Conservation (phyloP, 2,797 vertebrate genomes). For the Halcyon smyrnensis region DNA sequence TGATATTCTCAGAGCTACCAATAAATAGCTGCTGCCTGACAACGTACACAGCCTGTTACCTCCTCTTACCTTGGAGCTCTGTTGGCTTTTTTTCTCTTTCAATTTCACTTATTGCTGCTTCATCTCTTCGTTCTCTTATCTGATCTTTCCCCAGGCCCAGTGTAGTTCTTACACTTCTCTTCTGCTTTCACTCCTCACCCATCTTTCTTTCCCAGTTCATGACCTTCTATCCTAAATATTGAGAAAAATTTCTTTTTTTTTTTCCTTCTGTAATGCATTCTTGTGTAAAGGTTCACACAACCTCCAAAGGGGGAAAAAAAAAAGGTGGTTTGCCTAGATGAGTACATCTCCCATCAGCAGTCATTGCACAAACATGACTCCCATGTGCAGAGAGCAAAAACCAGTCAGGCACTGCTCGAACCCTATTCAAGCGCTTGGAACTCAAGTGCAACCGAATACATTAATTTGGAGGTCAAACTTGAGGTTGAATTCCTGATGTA, state of each 20-base stretch:
- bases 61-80: background rate
- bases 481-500: background rate
- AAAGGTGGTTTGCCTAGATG: background rate
- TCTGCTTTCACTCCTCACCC: background rate
- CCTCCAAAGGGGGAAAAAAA: background rate
- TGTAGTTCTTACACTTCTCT: background rate
- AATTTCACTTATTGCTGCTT: slow-evolving; percentile 4
- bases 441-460: background rate
- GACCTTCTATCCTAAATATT: background rate
- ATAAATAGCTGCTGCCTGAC: background rate
- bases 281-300: background rate
- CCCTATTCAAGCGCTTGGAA: background rate
- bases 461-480: background rate
- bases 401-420: background rate
- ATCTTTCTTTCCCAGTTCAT: background rate
- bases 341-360: background rate
- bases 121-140: background rate
- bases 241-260: background rate
- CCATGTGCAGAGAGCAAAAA: background rate
- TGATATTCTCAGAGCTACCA: background rate
- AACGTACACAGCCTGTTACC: background rate
- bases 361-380: background rate
- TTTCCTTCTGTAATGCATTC: background rate
- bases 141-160: background rate
- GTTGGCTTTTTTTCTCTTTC: background rate